Evolutionary conservation across 2,113 vertebrate species (phyloP).

Genomic region (Neolamprologus kungweensis): DNA sequence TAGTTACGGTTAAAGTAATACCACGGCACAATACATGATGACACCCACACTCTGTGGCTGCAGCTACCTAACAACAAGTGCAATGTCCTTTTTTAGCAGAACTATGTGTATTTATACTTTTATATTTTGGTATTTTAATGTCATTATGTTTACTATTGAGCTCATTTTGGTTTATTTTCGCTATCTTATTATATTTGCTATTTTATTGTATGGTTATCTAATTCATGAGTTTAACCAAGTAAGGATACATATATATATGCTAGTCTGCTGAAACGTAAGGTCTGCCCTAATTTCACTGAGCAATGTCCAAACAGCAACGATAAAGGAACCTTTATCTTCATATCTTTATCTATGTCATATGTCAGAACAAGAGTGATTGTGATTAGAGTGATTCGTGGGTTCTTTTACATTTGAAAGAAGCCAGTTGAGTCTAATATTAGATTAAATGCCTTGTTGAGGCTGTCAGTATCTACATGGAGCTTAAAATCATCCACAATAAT

Average conservation of each 20-base stretch:
- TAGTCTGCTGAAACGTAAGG: background rate
- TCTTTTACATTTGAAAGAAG: background rate
- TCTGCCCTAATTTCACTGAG: background rate
- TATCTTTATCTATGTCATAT: fast-evolving
- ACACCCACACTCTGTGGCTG: background rate
- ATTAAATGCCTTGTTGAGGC: background rate
- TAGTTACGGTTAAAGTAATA: background rate
- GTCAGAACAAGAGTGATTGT: background rate
- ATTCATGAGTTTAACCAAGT: background rate
- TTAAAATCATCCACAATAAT: background rate
- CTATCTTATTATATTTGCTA: background rate
- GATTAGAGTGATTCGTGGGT: background rate
- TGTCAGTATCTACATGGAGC: background rate
- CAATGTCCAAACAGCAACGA: background rate
- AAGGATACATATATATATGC: background rate
- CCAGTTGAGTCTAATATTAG: background rate
- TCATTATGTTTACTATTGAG: background rate
- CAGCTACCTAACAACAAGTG: background rate
- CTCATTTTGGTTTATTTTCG: background rate
- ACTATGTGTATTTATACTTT: background rate
- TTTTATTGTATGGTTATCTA: background rate
- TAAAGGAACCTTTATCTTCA: background rate
- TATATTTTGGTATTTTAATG: background rate
- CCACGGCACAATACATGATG: background rate
- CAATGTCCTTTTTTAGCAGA: background rate